Conservation (phyloP, 2,113 vertebrate species). For the Ammodytes dubius region DNA sequence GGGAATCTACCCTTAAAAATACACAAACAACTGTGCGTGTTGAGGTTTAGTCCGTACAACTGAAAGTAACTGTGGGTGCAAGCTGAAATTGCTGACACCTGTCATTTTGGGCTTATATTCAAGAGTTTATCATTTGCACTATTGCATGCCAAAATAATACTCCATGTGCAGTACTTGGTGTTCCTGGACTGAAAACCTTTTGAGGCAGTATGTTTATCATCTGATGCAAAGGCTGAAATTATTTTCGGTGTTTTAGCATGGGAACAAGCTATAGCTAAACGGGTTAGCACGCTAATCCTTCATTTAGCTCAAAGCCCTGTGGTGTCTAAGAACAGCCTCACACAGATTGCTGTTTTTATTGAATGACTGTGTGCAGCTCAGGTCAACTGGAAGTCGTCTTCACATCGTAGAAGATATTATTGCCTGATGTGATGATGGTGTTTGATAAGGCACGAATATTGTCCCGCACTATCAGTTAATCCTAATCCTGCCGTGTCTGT, state of each 20-base stretch:
- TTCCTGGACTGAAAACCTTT: slow-evolving; percentile 11
- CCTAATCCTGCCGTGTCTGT: slow-evolving; percentile 13
- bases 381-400: not conserved
- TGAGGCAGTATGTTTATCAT: slow-evolving; percentile 11
- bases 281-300: not conserved
- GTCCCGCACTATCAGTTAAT: slow-evolving; percentile 8
- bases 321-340: not conserved
- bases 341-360: not conserved
- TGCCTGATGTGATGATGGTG: slow-evolving; percentile 8
- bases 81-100: slow-evolving; percentile 29
- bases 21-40: not conserved
- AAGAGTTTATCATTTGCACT: slow-evolving; percentile 10
- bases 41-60: not conserved
- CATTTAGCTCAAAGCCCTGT: not conserved
- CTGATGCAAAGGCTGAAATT: not conserved
- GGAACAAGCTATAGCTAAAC: not conserved
- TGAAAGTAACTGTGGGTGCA: not conserved
- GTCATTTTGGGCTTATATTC: slow-evolving; percentile 29
- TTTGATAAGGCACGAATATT: slow-evolving; percentile 16
- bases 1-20: not conserved
- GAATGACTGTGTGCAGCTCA: not conserved
- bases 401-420: slow-evolving; percentile 1
- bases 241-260: not conserved
- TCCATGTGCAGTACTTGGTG: slow-evolving; percentile 1
- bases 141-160: slow-evolving; percentile 2